Conservation (phyloP, 2,797 vertebrate genomes). For the Menidia menidia region DNA sequence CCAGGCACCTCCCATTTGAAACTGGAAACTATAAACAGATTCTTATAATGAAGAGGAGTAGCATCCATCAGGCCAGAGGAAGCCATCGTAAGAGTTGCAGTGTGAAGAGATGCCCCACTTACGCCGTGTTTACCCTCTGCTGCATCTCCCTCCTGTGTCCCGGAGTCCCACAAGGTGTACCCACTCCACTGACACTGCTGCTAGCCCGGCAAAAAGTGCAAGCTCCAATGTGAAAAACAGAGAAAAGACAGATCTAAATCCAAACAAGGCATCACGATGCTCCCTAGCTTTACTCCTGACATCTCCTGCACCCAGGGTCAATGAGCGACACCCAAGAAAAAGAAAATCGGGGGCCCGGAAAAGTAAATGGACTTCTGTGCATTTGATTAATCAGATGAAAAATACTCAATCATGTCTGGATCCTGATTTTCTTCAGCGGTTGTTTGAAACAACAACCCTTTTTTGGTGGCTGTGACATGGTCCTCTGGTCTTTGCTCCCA, state of each 20-base stretch:
- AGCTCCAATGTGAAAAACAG: conserved; percentile 51
- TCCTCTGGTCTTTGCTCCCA: conserved; percentile 43
- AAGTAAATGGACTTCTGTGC: conserved; percentile 24
- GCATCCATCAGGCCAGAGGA: conserved; percentile 3
- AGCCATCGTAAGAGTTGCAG: conserved; percentile 11
- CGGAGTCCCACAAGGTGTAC: conserved; percentile 68
- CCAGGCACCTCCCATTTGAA: background rate
- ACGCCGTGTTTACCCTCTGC: conserved; percentile 82
- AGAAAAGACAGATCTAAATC: conserved; percentile 61
- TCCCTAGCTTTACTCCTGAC: conserved; percentile 43
- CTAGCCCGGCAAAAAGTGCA: conserved; percentile 50
- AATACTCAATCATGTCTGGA: conserved; percentile 17
- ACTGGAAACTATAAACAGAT: background rate
- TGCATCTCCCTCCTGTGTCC: conserved; percentile 78
- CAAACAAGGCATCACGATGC: conserved; percentile 60
- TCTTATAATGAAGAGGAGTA: background rate
- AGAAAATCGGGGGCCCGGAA: conserved; percentile 11
- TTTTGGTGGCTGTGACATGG: conserved; percentile 28
- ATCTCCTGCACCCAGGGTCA: conserved; percentile 53
- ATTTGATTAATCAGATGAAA: conserved; percentile 39
- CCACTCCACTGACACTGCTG: conserved; percentile 54
- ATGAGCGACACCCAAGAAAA: conserved; percentile 50
- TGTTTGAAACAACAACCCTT: conserved; percentile 24
- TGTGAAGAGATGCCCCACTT: conserved; percentile 73
- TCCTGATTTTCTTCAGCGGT: conserved; percentile 30